These are phyloP conservation scores for Otolemur crassicaudatus DNA, from an alignment of 2,797 vertebrate genomes.

Conservation along the genomic window DNA sequence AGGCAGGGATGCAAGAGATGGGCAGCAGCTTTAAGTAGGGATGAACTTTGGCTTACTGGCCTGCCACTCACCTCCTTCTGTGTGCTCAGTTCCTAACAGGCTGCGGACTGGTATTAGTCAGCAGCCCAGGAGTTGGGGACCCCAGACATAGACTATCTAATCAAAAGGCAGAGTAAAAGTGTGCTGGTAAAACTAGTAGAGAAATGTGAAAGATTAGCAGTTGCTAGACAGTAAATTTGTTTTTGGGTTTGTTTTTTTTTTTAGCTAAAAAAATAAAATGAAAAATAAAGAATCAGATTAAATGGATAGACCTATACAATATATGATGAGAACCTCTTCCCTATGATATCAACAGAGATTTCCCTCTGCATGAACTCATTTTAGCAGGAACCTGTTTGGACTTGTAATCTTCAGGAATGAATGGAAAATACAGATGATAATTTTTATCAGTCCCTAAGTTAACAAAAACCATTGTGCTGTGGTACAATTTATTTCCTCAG, in stretches of 20 bases:
- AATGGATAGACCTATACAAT: not conserved
- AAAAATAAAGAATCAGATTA: not conserved
- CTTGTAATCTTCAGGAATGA: not conserved
- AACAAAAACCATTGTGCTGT: not conserved
- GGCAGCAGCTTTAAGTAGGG: no score
- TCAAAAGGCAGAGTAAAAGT: not conserved
- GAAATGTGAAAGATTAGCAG: not conserved
- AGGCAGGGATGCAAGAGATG: no score
- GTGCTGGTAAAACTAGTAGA: not conserved
- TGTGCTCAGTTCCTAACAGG: no score
- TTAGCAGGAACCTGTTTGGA: not conserved
- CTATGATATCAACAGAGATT: not conserved
- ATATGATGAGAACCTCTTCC: not conserved
- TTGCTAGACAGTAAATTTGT: slow-evolving; percentile 22
- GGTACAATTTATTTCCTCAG: not conserved
- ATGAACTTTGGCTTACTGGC: no score
- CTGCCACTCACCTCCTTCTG: no score
- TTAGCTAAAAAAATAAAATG: slow-evolving; percentile 26
- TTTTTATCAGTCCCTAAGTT: not conserved
- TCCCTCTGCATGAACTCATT: not conserved
- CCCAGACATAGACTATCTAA: not conserved
- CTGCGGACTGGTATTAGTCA: no score
- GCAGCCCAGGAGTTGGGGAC: no score
- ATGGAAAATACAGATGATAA: not conserved
- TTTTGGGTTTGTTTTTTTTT: not conserved